Evolutionary conservation across 2,113 vertebrate genomes (phyloP), one percentile per base, ranked within the genome.

Genomic region (Eulacestoma nigropectus): DNA sequence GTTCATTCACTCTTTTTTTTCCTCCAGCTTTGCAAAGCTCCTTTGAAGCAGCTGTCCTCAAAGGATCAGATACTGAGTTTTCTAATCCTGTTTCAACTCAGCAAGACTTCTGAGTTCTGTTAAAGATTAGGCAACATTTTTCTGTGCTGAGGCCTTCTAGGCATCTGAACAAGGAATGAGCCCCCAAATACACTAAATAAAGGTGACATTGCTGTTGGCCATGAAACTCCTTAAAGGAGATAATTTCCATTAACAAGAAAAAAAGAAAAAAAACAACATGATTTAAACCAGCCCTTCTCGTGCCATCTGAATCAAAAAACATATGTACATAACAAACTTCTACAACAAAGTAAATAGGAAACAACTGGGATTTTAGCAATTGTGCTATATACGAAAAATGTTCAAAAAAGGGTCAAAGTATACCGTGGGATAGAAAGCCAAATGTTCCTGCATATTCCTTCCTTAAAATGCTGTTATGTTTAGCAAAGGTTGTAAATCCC

Each of bases 31-130:
- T 93, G 37, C 67, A 91, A 10, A 84, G 49, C 32, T 94, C 73
- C 93, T 95, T 95, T 88, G 65, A 95, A 93, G 70, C 33, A 93
- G 75, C 81, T 93, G 84, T 93, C 81, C 73, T 83, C 74, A 79
- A 78, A 96, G 62, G 81, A 95, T 87, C 84, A 80, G 87, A 87
- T 79, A 85, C 46, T 35, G 46, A 70, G 46, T 91, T 65, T 96
- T 95, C 72, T 89, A 95, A 96, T 91, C 94, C 84, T 62, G 75
- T 91, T 96, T 95, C 94, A 94, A 94, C 49, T 87, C 89, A 93
- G 91, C 70, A 90, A 91, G 70, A 82, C 57, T 76, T 95, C 74
- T 55, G 78, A 91, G 81, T 87, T 91, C 75, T 94, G 50, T 50
- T 91, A 87, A 83, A 93, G 57, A 94, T 85, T 85, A 94, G 65